Evolutionary conservation across 1,140 invertebrate species (phyloP).

Genomic region (Neomicropteryx cornuta): DNA sequence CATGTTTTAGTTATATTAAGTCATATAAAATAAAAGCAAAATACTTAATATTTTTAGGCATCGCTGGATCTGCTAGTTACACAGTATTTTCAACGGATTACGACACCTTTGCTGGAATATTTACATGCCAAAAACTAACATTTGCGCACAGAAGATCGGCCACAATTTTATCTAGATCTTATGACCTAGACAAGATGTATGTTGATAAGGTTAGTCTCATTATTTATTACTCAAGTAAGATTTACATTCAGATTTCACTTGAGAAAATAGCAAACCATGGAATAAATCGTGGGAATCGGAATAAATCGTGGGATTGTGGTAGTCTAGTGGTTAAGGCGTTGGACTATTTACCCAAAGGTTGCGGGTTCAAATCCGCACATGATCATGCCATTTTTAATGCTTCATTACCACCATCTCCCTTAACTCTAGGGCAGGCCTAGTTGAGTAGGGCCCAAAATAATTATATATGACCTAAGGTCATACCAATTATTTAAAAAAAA

Average conservation of each 20-base stretch:
- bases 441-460: too few species aligned
- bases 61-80: slow-evolving; percentile 63
- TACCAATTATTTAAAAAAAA: too few species aligned
- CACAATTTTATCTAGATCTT: slow-evolving; percentile 61
- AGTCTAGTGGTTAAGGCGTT: background rate
- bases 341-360: background rate
- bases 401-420: too few species aligned
- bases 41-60: slow-evolving; percentile 42
- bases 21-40: too few species aligned
- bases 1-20: too few species aligned
- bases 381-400: background rate
- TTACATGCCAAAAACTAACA: slow-evolving; percentile 64
- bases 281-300: background rate
- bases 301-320: background rate
- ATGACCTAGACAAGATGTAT: slow-evolving; percentile 52
- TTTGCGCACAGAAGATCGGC: slow-evolving; percentile 65
- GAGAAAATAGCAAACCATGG: background rate
- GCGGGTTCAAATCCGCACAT: background rate
- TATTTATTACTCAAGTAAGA: slow-evolving; percentile 2
- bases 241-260: background rate
- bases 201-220: slow-evolving; percentile 48
- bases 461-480: too few species aligned
- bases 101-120: slow-evolving; percentile 59
- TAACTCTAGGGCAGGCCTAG: too few species aligned
- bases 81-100: slow-evolving; percentile 68